Percentiles rank a stretch among this genome's conserved stretches.
phyloP scores from a whole-genome alignment of 1,140 invertebrate species.

The Chelonus insularis region DNA sequence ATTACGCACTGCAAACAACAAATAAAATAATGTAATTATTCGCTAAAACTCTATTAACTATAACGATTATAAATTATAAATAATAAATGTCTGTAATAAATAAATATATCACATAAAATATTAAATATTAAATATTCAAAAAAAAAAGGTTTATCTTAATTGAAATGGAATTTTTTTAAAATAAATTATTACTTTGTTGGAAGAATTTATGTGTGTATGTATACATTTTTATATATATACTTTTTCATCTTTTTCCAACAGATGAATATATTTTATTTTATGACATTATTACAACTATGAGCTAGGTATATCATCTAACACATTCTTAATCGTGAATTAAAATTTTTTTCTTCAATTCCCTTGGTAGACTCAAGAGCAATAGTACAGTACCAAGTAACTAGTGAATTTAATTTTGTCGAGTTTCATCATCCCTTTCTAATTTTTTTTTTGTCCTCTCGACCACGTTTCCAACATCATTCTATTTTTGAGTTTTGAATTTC shows the following conservation, averaged over 20 bases:
- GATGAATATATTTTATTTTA: not conserved
- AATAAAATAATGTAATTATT: conserved; percentile 44
- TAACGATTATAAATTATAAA: conserved; percentile 57
- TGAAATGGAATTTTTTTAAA: too few species aligned
- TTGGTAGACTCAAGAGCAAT: conserved; percentile 2
- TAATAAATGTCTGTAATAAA: conserved; percentile 52
- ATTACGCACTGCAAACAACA: conserved; percentile 20
- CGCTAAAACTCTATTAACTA: conserved; percentile 53
- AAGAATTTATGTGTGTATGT: too few species aligned
- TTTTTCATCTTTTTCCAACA: not conserved
- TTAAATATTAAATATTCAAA: too few species aligned
- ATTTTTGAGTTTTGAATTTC: conserved; percentile 10
- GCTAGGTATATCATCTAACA: conserved; percentile 48
- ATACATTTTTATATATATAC: too few species aligned
- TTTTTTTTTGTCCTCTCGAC: not conserved
- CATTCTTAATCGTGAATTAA: conserved; percentile 18
- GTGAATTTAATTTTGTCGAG: conserved; percentile 14
- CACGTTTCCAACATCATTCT: conserved; percentile 2
- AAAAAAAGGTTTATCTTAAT: too few species aligned
- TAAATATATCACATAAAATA: too few species aligned
- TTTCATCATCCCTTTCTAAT: not conserved
- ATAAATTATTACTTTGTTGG: too few species aligned
- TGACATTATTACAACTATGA: conserved; percentile 45
- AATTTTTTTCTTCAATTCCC: conserved; percentile 10
- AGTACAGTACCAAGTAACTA: conserved; percentile 20